Percentiles rank a stretch among this genome's conserved stretches.
Evolutionary conservation across 23 tunicate genomes (phyloP).

Genomic region (Phallusia fumigata): DNA sequence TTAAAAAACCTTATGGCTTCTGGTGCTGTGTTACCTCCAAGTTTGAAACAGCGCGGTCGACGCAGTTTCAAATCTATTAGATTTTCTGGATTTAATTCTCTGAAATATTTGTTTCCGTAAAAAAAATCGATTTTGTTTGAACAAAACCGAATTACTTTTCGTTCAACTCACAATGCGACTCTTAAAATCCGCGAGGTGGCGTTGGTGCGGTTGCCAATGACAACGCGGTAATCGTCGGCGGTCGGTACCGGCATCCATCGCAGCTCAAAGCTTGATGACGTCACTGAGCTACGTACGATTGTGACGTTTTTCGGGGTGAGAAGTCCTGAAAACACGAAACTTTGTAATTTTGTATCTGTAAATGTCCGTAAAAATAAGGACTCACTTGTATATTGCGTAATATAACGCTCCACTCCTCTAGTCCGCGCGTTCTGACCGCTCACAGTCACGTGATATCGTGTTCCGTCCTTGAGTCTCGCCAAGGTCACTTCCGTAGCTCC

Average conservation of each 20-base stretch:
- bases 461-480: constrained; percentile 43
- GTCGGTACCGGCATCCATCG: constrained; percentile 58
- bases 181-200: neutral
- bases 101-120: no score
- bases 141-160: neutral
- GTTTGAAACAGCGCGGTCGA: no score
- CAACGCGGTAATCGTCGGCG: constrained; percentile 47
- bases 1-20: no score
- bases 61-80: no score
- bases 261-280: constrained; percentile 50
- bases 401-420: constrained; percentile 43
- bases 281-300: constrained; percentile 42
- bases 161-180: constrained; percentile 15
- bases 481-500: constrained; percentile 40
- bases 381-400: constrained; percentile 73
- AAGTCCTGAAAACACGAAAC: constrained; percentile 38
- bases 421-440: constrained; percentile 54
- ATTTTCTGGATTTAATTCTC: no score
- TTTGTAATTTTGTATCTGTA: neutral
- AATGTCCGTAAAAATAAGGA: neutral
- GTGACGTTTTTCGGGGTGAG: constrained; percentile 56
- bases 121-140: no score
- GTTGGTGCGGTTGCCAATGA: constrained; percentile 26
- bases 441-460: constrained; percentile 62
- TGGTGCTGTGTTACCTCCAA: no score